These are phyloP conservation scores for Dione juno DNA, from an alignment of 2,888 invertebrate genomes.

Conservation along the genomic window DNA sequence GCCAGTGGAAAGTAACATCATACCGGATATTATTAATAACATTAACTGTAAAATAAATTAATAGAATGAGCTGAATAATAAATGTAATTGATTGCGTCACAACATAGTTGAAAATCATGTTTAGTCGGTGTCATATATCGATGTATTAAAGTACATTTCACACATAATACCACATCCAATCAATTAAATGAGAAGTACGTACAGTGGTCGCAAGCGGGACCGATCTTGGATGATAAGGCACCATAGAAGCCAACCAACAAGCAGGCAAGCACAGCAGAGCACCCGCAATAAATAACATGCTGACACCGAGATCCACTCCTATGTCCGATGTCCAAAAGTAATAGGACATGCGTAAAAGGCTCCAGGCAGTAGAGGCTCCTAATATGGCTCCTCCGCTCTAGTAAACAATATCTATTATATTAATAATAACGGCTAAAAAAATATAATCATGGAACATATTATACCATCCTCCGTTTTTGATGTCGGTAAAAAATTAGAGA, in stretches of 20 bases:
- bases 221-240: constrained; percentile 67
- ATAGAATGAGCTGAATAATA: neutral
- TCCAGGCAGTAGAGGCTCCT: constrained; percentile 69
- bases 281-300: constrained; percentile 64
- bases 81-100: neutral
- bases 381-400: constrained; percentile 75
- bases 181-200: constrained; percentile 35
- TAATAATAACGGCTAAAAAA: neutral
- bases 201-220: constrained; percentile 64
- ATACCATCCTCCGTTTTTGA: too few species aligned
- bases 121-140: neutral
- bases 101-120: neutral
- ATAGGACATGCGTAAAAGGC: constrained; percentile 70
- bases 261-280: constrained; percentile 71
- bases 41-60: constrained; percentile 57
- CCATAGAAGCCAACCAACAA: constrained; percentile 73
- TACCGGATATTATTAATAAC: constrained; percentile 63
- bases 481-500: too few species aligned
- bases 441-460: too few species aligned
- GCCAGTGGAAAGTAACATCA: constrained; percentile 67
- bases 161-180: neutral
- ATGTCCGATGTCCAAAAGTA: constrained; percentile 77
- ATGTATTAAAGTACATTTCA: neutral
- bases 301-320: constrained; percentile 66
- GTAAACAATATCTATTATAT: neutral